phyloP scores from a whole-genome alignment of 2,888 invertebrate genomes.

The Scaptomyza tumidula region DNA sequence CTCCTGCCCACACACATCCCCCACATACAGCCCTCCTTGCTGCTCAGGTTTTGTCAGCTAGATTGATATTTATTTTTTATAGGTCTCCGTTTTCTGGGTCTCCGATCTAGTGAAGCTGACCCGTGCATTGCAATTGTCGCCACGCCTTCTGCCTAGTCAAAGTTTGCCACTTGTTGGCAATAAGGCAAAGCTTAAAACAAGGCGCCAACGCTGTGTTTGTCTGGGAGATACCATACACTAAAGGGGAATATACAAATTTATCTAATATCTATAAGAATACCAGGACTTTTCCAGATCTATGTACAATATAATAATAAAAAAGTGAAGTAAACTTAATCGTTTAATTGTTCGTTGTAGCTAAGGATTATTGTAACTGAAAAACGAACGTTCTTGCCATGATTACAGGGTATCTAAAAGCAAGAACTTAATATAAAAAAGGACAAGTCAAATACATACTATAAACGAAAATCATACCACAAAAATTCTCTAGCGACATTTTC shows the following conservation, averaged over 20 bases:
- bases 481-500: constrained; percentile 78
- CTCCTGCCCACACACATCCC: not conserved
- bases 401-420: constrained; percentile 15
- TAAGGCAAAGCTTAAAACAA: constrained; percentile 27
- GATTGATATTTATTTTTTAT: constrained; percentile 72
- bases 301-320: no score
- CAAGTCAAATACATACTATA: constrained; percentile 33
- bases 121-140: constrained; percentile 28
- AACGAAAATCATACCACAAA: constrained; percentile 73
- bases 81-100: constrained; percentile 46
- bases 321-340: no score
- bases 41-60: constrained; percentile 37
- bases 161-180: constrained; percentile 49
- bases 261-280: no score
- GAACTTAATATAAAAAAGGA: not conserved
- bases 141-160: constrained; percentile 4
- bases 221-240: constrained; percentile 6
- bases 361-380: no score
- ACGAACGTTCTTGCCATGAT: no score
- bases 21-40: not conserved
- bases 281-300: no score
- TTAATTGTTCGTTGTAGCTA: no score
- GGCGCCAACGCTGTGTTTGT: not conserved
- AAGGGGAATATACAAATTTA: no score
- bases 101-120: constrained; percentile 13